Evolutionary conservation across 2,888 invertebrate species (phyloP), one percentile per base, ranked within the genome.

Genomic region (Drosophila histrio): DNA sequence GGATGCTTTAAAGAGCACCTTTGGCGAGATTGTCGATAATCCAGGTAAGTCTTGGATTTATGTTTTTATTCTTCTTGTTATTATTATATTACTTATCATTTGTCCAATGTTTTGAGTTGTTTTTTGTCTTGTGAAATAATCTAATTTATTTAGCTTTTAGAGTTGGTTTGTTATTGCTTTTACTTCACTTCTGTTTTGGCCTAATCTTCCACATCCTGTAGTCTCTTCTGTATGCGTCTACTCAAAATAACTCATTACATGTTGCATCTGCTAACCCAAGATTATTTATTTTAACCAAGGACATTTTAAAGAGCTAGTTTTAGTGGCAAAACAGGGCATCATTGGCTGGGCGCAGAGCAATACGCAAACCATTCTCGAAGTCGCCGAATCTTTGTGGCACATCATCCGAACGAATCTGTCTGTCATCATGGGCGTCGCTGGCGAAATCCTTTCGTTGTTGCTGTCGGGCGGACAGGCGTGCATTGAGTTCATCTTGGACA

Each of bases 381-480:
- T 98, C 13, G 93, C 97, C 56, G 97, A 97, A 89, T 97, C 94
- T 0, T 91, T 97, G 34, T 98, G 98, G 98, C 94, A 95, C 21
- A 96, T 98, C 43, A 93, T 98, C n/a, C 97, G 97, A 74, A 97
- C 97, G 81, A 99, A 99, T 92, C 94, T 98, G 83, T 97, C 96
- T 8, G 93, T 99, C 39, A 94, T 97, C 30, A 93, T 98, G 56
- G 96, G 96, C 46, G 95, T 97, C 0, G 92, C 97, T 9, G 97
- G 97, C 2, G 96, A 98, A n/a, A 94, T 97, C 69, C 92, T 98
- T 2, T 98, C 97, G 2, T 92, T 98, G 28, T 92, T 99, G 62
- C 93, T 98, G 61, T 97, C 97, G 65, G 97, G 97, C 15, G 97
- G 97, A 28, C 95, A 97, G n/a, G 97, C 97, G 3, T 95, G 98